Conservation (phyloP, 2,797 vertebrate genomes). For the Threskiornis aethiopicus region DNA sequence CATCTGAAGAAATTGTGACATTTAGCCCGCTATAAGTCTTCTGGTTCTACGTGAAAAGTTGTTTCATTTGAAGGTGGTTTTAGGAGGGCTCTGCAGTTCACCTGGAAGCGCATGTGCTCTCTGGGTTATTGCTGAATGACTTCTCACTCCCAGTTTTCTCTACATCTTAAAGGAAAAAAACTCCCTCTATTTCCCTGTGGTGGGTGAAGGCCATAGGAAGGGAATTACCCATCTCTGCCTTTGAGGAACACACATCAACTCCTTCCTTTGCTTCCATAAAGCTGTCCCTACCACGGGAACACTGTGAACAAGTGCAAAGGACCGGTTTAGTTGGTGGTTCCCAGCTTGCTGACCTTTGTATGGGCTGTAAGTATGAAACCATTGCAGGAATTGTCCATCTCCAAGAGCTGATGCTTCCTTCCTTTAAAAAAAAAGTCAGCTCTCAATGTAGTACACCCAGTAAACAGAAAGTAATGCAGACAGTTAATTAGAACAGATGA, state of each 20-base stretch:
- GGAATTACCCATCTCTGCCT: background rate
- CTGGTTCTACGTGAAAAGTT: background rate
- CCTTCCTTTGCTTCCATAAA: background rate
- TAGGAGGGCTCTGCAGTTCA: background rate
- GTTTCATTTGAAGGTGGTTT: background rate
- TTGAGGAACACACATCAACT: background rate
- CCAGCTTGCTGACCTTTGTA: background rate
- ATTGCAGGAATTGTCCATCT: background rate
- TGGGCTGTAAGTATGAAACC: background rate
- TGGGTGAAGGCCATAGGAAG: background rate
- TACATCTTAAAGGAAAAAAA: background rate
- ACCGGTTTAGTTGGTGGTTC: background rate
- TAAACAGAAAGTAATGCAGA: background rate
- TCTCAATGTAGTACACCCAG: no score
- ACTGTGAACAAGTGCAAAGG: background rate
- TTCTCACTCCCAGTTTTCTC: background rate
- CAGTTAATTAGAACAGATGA: background rate
- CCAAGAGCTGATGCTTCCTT: background rate
- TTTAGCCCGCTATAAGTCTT: fast-evolving
- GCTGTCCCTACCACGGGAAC: background rate
- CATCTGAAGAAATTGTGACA: fast-evolving
- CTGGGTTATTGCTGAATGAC: background rate
- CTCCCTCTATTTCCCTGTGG: background rate
- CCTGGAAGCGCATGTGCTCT: background rate
- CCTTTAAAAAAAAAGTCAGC: background rate